Evolutionary conservation across 2,888 invertebrate species (phyloP).

Genomic region (Stomorhina lunata): DNA sequence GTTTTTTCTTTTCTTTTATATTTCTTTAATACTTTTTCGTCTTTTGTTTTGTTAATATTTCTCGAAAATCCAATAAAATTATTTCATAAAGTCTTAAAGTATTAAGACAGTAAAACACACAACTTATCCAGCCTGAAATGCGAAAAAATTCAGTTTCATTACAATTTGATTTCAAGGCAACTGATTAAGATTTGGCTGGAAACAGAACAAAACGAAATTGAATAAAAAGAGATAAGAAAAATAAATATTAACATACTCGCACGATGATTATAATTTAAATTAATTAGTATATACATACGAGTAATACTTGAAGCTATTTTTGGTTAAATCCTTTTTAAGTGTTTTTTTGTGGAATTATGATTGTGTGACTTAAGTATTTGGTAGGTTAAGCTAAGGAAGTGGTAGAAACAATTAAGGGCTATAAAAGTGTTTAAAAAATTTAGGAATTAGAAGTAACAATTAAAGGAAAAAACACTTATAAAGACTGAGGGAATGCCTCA

Average conservation of each 20-base stretch:
- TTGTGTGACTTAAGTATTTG: neutral
- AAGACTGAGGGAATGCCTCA: too few species aligned
- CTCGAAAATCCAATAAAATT: constrained; percentile 1
- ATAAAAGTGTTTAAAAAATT: neutral
- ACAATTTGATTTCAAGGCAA: constrained; percentile 4
- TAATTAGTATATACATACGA: neutral
- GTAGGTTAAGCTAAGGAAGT: neutral
- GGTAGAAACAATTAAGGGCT: neutral
- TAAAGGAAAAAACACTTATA: too few species aligned
- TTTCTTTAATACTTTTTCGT: neutral
- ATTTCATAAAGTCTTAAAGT: neutral
- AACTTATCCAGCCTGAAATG: neutral
- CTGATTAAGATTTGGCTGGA: neutral
- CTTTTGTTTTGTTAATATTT: neutral
- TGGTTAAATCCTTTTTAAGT: neutral
- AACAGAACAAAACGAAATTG: neutral
- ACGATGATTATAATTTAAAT: constrained; percentile 16
- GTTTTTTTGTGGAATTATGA: neutral
- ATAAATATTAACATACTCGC: neutral
- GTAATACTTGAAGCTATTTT: neutral
- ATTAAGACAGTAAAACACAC: neutral
- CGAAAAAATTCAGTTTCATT: neutral
- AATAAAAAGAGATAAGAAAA: neutral
- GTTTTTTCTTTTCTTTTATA: neutral
- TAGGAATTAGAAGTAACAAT: neutral